Base-by-base conservation (phyloP, 2,113 vertebrate genomes). In the Calyptomena viridis region DNA sequence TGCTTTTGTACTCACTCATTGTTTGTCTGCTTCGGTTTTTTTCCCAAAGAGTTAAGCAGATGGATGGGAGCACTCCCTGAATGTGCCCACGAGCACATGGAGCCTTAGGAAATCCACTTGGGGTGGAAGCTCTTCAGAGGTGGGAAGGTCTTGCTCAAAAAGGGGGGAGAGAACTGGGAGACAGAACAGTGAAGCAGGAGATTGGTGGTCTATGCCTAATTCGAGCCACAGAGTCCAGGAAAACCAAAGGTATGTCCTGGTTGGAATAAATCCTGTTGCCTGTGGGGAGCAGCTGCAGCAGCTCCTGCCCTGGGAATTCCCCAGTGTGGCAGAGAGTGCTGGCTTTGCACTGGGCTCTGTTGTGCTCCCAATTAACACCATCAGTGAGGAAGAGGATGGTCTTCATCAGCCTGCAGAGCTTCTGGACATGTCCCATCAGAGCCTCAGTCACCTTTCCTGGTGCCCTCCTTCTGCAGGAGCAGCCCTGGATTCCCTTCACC, bases 1-100 rank as follows among this genome's bases (percentile, higher is more conserved):
- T 96, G 96, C 93, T 96, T 97, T 96, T 97, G 90, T 71, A 94
- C 68, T 97, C 92, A 90, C 44, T 92, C 93, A 72, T 95, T 90
- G 92, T 92, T 95, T 66, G 76, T 56, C 88, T 44, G 76, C 8
- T 11, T 39, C 49, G 16, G 55, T 35, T 89, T 93, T 73, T 75
- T 85, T 93, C 90, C 87, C 89, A 75, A 92, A 84, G 89, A 96
- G 68, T 64, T 89, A 22, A 89, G 68, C 92, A 93, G 88, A 96
- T 81, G 93, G 83, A 68, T 64, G 93, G 85, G 73, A 94, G 73
- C n/a, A 1, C n/a, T 88, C 66, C 11, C 63, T 89, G 79, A 64
- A 81, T 66, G 69, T 90, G 66, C 85, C 90, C 90, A 53, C 1
- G 0, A 84, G 81, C 49, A 50, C 68, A 22, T 1, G 0, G 67